Evolutionary conservation across 2,113 vertebrate species (phyloP), one percentile per base, ranked within the genome.

Genomic region (Ursus arctos): DNA sequence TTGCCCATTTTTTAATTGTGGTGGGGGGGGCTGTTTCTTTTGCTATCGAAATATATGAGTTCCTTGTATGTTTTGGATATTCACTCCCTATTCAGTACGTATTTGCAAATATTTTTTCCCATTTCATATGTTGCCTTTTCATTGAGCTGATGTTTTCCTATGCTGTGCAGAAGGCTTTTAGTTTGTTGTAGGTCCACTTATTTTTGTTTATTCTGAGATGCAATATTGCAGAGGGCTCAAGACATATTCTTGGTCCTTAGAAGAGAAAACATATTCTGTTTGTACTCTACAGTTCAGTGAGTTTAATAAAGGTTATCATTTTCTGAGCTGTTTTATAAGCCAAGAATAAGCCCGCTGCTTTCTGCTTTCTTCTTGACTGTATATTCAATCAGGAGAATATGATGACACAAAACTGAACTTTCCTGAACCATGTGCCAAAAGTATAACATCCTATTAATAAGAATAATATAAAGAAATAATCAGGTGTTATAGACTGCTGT

Each of bases 181-280:
- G 63, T 57, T 87, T 87, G 11, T 18, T 59, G 11, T 21, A 59
- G 53, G 6, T 49, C 51, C 4, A 47, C 8, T 57, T 88, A 31
- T 72, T 61, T 94, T 71, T 79, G n/a, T 57, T 57, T 69, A 36
- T 69, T 69, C 36, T 69, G n/a, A 91, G 80, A 87, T 67, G n/a
- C 24, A 88, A 53, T 86, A 88, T 74, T 89, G 43, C 67, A 84
- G 36, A 77, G 3, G 6, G 1, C 28, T 92, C 49, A 61, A 86
- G 91, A 65, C 87, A 94, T 18, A 4, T 86, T 77, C 18, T 96
- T 59, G 90, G 51, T 18, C 69, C 24, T 88, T 81, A 55, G 49
- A 76, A 96, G 91, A 92, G 5, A 97, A 88, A 97, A 3, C 15
- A 36, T 13, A 15, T 79, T 92, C 74, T 91, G 3, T 3, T 67